A percentile compares a stretch with the other conserved stretches of the same genome.
Conservation (phyloP, 2,888 invertebrate species). For the Synergus umbraculus region DNA sequence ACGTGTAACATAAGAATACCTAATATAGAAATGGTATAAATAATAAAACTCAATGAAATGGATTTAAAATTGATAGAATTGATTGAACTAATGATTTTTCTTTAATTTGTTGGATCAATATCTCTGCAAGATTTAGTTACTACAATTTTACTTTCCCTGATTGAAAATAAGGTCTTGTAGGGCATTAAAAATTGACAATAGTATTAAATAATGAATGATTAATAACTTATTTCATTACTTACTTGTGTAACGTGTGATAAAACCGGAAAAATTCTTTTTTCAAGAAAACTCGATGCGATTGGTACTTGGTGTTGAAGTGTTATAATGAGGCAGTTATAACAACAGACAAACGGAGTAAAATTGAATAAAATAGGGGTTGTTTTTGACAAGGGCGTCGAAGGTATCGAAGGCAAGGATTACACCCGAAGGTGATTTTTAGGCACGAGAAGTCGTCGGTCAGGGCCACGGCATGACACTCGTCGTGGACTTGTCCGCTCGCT, state of each 20-base stretch:
- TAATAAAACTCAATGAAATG: neutral
- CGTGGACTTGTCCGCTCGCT: conserved; percentile 47
- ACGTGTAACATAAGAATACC: neutral
- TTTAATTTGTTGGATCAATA: conserved; percentile 5
- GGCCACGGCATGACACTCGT: conserved; percentile 62
- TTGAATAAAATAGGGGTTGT: neutral
- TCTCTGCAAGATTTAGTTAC: neutral
- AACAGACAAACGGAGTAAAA: neutral
- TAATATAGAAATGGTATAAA: neutral
- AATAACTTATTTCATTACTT: conserved; percentile 3
- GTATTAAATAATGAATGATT: neutral
- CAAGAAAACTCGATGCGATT: conserved; percentile 8
- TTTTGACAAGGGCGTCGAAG: conserved; percentile 37
- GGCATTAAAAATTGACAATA: neutral
- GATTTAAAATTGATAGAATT: neutral
- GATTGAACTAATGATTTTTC: neutral
- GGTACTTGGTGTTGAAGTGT: neutral
- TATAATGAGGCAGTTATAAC: conserved; percentile 1
- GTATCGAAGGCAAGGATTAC: conserved; percentile 46
- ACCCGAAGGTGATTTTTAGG: conserved; percentile 50
- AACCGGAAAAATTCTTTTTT: conserved; percentile 16
- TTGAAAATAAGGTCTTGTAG: neutral
- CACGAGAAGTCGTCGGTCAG: conserved; percentile 59
- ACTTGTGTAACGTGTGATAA: conserved; percentile 30
- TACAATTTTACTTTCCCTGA: neutral